Evolutionary conservation across 2,888 invertebrate species (phyloP).

Genomic region (Dicycla oo): DNA sequence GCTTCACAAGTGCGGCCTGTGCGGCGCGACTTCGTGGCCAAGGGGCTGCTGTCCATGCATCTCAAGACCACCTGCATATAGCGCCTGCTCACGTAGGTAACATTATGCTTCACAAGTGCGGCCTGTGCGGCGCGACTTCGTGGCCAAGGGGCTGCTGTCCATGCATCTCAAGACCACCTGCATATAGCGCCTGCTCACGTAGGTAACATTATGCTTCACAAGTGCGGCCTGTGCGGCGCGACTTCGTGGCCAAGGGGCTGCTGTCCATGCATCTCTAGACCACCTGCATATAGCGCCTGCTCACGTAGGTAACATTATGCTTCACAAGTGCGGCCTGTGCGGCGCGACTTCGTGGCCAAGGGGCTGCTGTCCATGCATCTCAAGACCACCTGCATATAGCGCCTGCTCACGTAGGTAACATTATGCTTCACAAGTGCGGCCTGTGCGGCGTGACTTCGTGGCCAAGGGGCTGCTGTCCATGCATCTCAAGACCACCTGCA

Average conservation of each 20-base stretch:
- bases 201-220: no score
- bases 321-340: conserved; percentile 90
- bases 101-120: no score
- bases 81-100: conserved; percentile 57
- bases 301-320: no score
- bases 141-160: conserved; percentile 91
- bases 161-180: conserved; percentile 91
- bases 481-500: conserved; percentile 90
- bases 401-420: conserved; percentile 33
- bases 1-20: conserved; percentile 90
- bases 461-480: conserved; percentile 91
- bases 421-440: no score
- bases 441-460: conserved; percentile 91
- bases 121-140: conserved; percentile 91
- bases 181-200: conserved; percentile 72
- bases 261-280: conserved; percentile 91
- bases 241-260: conserved; percentile 91
- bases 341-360: conserved; percentile 91
- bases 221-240: conserved; percentile 90
- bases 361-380: conserved; percentile 91
- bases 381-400: conserved; percentile 88
- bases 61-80: conserved; percentile 89
- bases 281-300: conserved; percentile 81
- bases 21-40: conserved; percentile 91
- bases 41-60: conserved; percentile 91